Conservation (phyloP, 1,140 invertebrate species). For the Mactra quadrangularis region DNA sequence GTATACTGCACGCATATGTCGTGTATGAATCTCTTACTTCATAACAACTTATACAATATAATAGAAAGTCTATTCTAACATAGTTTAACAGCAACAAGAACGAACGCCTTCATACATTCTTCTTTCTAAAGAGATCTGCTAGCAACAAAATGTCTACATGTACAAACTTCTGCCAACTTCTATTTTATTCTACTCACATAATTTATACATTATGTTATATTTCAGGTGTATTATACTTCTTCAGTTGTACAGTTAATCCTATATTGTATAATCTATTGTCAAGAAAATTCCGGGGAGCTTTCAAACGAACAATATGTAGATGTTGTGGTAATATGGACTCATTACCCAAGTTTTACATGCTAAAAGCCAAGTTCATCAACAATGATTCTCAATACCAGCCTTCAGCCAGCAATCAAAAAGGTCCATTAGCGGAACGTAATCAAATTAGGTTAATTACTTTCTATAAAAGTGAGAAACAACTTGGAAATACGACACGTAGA, state of each 20-base stretch:
- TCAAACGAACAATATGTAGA: slow-evolving; percentile 79
- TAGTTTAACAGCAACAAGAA: no score
- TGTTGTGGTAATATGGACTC: slow-evolving; percentile 38
- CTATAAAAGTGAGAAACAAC: slow-evolving; percentile 44
- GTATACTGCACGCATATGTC: no score
- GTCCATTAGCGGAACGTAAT: slow-evolving; percentile 1
- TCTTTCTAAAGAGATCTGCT: no score
- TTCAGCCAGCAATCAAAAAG: not conserved
- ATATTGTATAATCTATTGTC: slow-evolving; percentile 87
- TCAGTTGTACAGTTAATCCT: slow-evolving; percentile 87
- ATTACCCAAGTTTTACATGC: slow-evolving; percentile 46
- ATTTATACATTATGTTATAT: no score
- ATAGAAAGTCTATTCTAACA: no score
- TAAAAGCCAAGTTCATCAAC: slow-evolving; percentile 51
- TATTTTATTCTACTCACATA: no score
- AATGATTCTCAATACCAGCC: slow-evolving; percentile 6
- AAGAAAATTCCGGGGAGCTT: slow-evolving; percentile 86
- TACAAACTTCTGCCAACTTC: no score
- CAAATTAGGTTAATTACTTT: slow-evolving; percentile 27
- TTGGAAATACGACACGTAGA: not conserved
- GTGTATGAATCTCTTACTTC: no score
- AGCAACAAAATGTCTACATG: no score
- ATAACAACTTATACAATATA: no score
- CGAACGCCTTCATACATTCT: no score
- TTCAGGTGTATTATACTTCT: slow-evolving; percentile 85